Conservation (phyloP, 2,888 invertebrate species). For the Pasiphila rectangulata region DNA sequence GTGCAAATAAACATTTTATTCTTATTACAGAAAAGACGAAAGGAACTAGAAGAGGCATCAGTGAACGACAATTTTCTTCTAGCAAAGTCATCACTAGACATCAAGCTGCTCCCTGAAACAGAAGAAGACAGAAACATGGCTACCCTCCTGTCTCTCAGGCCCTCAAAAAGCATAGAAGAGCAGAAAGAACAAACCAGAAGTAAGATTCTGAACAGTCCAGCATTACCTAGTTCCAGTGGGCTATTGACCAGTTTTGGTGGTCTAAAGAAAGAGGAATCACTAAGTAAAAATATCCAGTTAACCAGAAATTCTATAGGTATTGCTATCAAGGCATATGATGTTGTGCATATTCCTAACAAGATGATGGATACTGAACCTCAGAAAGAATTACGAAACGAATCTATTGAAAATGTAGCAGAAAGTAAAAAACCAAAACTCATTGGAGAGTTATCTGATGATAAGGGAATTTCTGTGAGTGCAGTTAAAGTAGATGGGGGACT, state of each 20-base stretch:
- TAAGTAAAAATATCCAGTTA: slow-evolving; percentile 56
- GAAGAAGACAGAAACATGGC: slow-evolving; percentile 91
- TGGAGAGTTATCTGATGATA: background rate
- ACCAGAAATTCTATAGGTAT: slow-evolving; percentile 68
- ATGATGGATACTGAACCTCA: no score
- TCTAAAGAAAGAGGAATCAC: slow-evolving; percentile 76
- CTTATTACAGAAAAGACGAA: slow-evolving; percentile 81
- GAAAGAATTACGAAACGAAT: no score
- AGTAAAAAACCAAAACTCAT: background rate
- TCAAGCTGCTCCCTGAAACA: slow-evolving; percentile 88
- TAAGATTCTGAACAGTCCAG: slow-evolving; percentile 78
- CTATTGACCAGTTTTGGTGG: slow-evolving; percentile 76
- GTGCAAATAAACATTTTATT: slow-evolving; percentile 1
- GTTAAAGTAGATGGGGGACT: slow-evolving; percentile 1
- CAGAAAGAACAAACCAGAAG: slow-evolving; percentile 71
- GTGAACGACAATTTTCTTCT: slow-evolving; percentile 86
- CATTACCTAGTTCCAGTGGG: slow-evolving; percentile 78
- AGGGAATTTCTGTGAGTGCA: background rate
- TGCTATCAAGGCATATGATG: slow-evolving; percentile 44
- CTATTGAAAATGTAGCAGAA: background rate
- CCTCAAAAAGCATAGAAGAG: slow-evolving; percentile 82
- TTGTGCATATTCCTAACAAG: no score
- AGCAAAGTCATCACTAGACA: slow-evolving; percentile 87
- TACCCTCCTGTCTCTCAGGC: slow-evolving; percentile 85
- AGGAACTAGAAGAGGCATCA: slow-evolving; percentile 85